Evolutionary conservation across 2,797 vertebrate species (phyloP).

Genomic region (Garrulus glandarius): DNA sequence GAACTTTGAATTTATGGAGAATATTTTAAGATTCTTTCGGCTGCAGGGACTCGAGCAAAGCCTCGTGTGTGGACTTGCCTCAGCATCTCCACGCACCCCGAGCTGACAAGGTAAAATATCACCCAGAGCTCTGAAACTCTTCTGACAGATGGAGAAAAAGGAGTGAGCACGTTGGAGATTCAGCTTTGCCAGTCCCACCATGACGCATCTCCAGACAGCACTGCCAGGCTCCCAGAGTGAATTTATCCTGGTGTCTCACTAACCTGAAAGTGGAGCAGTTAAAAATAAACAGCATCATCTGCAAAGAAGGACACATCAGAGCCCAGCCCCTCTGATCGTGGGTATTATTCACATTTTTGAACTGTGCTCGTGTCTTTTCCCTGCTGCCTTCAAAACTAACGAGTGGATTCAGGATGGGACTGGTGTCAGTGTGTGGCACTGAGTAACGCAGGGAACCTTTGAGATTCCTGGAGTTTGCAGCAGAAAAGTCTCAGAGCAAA

Average conservation of each 20-base stretch:
- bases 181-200: neutral
- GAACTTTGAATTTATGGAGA: neutral
- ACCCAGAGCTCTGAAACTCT: neutral
- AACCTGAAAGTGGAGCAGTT: neutral
- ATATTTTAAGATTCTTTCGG: neutral
- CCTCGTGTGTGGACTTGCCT: neutral
- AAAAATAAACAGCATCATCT: conserved; percentile 11
- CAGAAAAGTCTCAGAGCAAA: neutral
- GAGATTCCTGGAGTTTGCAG: neutral
- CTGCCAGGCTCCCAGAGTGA: neutral
- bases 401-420: rapidly evolving
- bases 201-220: neutral
- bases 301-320: neutral
- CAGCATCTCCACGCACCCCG: neutral
- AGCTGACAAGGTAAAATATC: conserved; percentile 37
- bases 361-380: neutral
- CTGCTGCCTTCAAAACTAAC: neutral
- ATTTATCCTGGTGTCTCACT: neutral
- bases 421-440: rapidly evolving
- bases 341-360: neutral
- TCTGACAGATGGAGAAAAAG: conserved; percentile 8
- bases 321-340: neutral
- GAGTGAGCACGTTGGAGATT: neutral
- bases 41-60: neutral
- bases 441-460: neutral